Conservation (phyloP, 2,797 vertebrate genomes). For the Chaunax sp. region DNA sequence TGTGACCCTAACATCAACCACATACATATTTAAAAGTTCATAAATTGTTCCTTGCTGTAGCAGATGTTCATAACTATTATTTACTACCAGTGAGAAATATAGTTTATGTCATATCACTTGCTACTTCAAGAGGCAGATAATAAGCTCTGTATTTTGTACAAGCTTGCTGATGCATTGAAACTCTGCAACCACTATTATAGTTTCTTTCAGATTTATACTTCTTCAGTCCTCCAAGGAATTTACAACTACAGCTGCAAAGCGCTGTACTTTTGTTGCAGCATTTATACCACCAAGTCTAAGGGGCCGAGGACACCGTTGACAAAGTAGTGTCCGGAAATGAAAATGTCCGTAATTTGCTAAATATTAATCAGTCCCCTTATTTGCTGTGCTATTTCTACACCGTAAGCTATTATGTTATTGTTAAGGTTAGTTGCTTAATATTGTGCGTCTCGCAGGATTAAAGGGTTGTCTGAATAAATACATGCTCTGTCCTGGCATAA, state of each 20-base stretch:
- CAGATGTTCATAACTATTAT: slow-evolving; percentile 33
- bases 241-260: slow-evolving; percentile 56
- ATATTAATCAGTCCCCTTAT: not conserved
- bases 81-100: slow-evolving; percentile 41
- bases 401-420: slow-evolving; percentile 38
- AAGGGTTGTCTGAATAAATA: slow-evolving; percentile 36
- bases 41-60: slow-evolving; percentile 15
- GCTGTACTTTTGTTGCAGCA: slow-evolving; percentile 14
- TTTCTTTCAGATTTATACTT: slow-evolving; percentile 67
- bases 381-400: slow-evolving; percentile 12
- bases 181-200: slow-evolving; percentile 54
- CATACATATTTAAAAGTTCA: slow-evolving; percentile 8
- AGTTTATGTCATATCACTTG: slow-evolving; percentile 52
- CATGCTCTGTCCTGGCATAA: slow-evolving; percentile 33
- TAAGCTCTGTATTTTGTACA: slow-evolving; percentile 69
- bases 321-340: slow-evolving; percentile 22
- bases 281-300: slow-evolving; percentile 18
- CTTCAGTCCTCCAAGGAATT: slow-evolving; percentile 47
- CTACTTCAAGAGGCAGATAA: slow-evolving; percentile 64
- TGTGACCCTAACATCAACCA: not conserved
- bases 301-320: slow-evolving; percentile 22
- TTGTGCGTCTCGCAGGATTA: slow-evolving; percentile 19
- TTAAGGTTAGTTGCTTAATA: slow-evolving; percentile 39
- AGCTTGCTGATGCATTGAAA: slow-evolving; percentile 75
- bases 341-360: slow-evolving; percentile 31